These are phyloP conservation scores for Argentina silus DNA, from an alignment of 2,797 vertebrate species.

Conservation along the genomic window DNA sequence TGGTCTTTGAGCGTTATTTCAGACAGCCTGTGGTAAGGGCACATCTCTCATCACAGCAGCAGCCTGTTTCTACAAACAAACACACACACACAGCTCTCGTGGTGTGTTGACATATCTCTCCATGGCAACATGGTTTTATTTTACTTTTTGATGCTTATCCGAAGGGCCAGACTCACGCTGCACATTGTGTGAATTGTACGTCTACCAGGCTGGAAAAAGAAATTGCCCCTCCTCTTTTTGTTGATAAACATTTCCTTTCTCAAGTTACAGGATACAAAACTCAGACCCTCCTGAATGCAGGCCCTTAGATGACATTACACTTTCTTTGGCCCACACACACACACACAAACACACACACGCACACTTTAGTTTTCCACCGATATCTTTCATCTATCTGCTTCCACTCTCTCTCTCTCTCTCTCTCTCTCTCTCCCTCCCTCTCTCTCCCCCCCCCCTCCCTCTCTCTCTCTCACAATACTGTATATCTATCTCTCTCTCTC, in stretches of 20 bases:
- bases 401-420: too few species aligned
- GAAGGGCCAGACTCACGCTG: neutral
- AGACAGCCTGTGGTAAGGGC: slow-evolving; percentile 44
- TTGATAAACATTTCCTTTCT: too few species aligned
- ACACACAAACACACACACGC: too few species aligned
- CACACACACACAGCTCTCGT: slow-evolving; percentile 17
- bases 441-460: neutral
- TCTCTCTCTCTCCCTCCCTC: neutral
- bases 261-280: too few species aligned
- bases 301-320: too few species aligned
- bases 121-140: slow-evolving; percentile 5
- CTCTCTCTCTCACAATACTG: neutral
- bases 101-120: slow-evolving; percentile 8
- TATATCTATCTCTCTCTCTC: neutral
- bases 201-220: neutral
- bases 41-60: slow-evolving; percentile 44
- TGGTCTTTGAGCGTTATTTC: slow-evolving; percentile 61
- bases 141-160: neutral
- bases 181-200: neutral
- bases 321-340: too few species aligned
- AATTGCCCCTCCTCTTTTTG: neutral
- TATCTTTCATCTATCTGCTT: neutral
- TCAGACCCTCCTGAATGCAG: too few species aligned
- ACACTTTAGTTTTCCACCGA: too few species aligned
- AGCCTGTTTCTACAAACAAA: slow-evolving; percentile 21